These are phyloP conservation scores for Chaetura pelagica DNA, from an alignment of 2,113 vertebrate genomes.

Conservation along the genomic window DNA sequence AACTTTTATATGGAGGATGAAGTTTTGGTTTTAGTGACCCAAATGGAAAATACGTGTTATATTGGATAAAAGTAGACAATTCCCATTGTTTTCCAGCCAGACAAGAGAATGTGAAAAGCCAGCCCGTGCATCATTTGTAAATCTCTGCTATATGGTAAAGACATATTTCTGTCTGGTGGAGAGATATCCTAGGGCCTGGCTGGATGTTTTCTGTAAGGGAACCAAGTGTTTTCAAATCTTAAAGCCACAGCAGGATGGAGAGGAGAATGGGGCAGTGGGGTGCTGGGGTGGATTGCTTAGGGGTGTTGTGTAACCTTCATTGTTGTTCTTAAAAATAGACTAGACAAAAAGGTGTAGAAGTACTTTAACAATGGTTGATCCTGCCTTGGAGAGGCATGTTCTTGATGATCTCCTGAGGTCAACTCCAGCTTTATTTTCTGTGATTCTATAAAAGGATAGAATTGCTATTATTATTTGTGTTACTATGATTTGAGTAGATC, in stretches of 20 bases:
- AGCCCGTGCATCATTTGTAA: not conserved
- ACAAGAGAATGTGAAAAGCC: not conserved
- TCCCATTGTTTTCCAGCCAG: not conserved
- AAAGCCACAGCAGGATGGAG: not conserved
- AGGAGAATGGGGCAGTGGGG: not conserved
- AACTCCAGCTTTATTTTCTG: not conserved
- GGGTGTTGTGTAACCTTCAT: not conserved
- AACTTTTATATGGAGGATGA: not conserved
- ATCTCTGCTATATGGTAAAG: not conserved
- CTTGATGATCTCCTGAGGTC: not conserved
- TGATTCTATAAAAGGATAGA: not conserved
- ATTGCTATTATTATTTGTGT: not conserved
- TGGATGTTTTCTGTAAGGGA: not conserved
- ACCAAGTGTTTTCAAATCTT: not conserved
- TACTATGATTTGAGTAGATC: not conserved
- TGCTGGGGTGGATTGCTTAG: not conserved
- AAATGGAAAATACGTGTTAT: not conserved
- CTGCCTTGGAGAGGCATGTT: not conserved
- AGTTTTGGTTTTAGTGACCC: not conserved
- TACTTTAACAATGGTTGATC: not conserved
- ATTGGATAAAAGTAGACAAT: not conserved
- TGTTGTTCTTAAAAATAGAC: not conserved
- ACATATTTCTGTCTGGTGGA: not conserved
- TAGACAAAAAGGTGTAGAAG: not conserved
- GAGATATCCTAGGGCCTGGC: not conserved